Percentiles rank a stretch among this genome's conserved stretches.
These are phyloP conservation scores for Apaloderma vittatum DNA, from an alignment of 2,113 vertebrate genomes.

Conservation along the genomic window DNA sequence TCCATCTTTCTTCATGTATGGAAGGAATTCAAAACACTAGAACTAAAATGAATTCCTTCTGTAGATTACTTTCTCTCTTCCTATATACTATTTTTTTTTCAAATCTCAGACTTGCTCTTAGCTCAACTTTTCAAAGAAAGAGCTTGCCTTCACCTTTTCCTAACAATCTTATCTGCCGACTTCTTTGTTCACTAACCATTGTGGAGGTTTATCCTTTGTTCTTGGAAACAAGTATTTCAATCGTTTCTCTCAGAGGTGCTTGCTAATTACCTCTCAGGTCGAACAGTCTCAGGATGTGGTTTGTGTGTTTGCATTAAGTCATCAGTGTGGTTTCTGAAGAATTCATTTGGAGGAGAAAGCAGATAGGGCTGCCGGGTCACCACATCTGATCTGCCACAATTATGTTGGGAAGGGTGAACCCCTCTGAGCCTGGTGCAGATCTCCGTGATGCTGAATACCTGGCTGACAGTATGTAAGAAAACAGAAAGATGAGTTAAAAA, in stretches of 20 bases:
- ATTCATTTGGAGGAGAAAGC: not conserved
- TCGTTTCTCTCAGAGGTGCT: not conserved
- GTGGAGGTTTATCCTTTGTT: not conserved
- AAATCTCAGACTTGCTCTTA: not conserved
- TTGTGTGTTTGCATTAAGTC: not conserved
- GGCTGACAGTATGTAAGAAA: not conserved
- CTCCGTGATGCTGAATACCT: not conserved
- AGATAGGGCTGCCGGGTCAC: not conserved
- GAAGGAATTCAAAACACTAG: not conserved
- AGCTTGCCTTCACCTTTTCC: not conserved
- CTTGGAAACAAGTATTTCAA: not conserved
- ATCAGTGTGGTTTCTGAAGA: not conserved
- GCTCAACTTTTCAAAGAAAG: not conserved
- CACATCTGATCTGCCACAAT: not conserved
- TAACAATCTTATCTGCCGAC: not conserved
- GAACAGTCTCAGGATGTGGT: not conserved
- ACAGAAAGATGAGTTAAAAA: not conserved
- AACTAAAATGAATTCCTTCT: not conserved
- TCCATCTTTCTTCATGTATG: not conserved
- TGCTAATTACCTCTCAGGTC: slow-evolving; percentile 9
- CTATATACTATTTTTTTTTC: not conserved
- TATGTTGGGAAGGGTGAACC: not conserved
- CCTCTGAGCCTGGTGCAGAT: not conserved
- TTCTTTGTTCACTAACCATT: not conserved
- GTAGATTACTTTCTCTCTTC: not conserved